Evolutionary conservation across 2,888 invertebrate species (phyloP).

Genomic region (Patella pellucida): DNA sequence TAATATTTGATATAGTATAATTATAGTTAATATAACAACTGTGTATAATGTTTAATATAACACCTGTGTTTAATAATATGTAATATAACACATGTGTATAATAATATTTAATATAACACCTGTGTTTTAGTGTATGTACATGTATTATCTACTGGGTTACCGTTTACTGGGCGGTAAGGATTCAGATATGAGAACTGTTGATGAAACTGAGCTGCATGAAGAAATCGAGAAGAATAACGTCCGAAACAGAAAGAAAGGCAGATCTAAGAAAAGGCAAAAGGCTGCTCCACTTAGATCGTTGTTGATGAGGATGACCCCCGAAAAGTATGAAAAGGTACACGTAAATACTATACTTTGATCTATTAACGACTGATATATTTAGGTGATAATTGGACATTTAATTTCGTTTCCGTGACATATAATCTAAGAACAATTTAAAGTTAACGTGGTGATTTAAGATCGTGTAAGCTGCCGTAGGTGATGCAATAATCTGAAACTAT

Average conservation of each 20-base stretch:
- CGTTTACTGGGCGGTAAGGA: slow-evolving; percentile 57
- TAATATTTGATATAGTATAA: too few species aligned
- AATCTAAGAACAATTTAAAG: too few species aligned
- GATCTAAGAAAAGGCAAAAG: slow-evolving; percentile 39
- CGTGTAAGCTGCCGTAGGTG: too few species aligned
- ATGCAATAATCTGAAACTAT: too few species aligned
- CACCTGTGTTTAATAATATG: background rate
- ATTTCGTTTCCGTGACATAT: too few species aligned
- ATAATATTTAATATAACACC: too few species aligned
- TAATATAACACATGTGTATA: too few species aligned
- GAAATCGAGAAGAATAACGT: slow-evolving; percentile 14
- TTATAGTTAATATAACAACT: too few species aligned
- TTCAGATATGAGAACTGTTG: slow-evolving; percentile 38
- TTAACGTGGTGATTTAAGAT: too few species aligned
- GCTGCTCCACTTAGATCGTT: slow-evolving; percentile 55
- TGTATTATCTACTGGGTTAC: slow-evolving; percentile 69
- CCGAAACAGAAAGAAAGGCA: slow-evolving; percentile 51
- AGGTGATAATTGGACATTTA: too few species aligned
- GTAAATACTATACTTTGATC: background rate
- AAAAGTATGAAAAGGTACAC: slow-evolving; percentile 58
- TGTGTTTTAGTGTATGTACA: slow-evolving; percentile 62
- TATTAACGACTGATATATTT: too few species aligned
- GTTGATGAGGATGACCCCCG: slow-evolving; percentile 54
- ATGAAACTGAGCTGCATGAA: slow-evolving; percentile 22
- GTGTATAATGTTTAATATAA: background rate